Conservation (phyloP, 2,113 vertebrate species). For the Pandion haliaetus region DNA sequence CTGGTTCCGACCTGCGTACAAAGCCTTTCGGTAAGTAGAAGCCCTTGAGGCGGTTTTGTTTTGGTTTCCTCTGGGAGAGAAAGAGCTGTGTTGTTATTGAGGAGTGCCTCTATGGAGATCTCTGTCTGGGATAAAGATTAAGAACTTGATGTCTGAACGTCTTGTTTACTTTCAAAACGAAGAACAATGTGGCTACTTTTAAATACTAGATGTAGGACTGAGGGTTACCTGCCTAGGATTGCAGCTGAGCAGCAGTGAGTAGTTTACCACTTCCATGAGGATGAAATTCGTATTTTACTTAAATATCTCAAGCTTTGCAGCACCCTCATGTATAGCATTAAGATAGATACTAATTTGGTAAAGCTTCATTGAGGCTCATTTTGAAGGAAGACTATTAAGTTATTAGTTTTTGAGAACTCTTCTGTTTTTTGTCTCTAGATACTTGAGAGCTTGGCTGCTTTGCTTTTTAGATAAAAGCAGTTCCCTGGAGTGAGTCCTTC, state of each 20-base stretch:
- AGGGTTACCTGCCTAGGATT: not conserved
- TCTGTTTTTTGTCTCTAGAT: not conserved
- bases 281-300: not conserved
- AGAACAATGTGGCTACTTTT: not conserved
- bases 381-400: not conserved
- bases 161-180: not conserved
- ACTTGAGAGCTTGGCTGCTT: not conserved
- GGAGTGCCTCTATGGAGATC: not conserved
- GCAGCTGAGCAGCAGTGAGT: not conserved
- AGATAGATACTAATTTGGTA: not conserved
- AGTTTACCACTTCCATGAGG: not conserved
- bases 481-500: not conserved
- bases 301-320: not conserved
- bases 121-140: not conserved
- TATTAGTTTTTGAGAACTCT: not conserved
- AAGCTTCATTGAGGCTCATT: not conserved
- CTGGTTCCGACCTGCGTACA: slow-evolving; percentile 94
- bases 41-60: rapidly evolving
- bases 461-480: slow-evolving; percentile 16
- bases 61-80: not conserved
- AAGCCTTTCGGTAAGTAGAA: slow-evolving; percentile 87
- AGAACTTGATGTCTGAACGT: not conserved
- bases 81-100: not conserved
- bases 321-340: not conserved
- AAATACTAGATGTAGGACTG: not conserved